A percentile compares a stretch with the other conserved stretches of the same genome.
Evolutionary conservation across 2,888 invertebrate genomes (phyloP).

Genomic region (Cotesia congregata): DNA sequence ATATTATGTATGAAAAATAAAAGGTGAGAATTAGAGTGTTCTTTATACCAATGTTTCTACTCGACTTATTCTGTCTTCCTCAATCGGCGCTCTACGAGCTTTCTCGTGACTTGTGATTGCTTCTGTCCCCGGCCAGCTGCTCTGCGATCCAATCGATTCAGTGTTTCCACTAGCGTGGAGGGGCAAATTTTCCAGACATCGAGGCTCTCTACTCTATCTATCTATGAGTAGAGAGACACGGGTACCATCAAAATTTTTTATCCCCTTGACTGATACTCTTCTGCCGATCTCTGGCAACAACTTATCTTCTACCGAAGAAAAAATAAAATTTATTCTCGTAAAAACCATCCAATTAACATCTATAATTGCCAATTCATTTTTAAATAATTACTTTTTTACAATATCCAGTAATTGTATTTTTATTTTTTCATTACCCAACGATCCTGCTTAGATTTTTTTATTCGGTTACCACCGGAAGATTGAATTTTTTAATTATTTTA

Average conservation of each 20-base stretch:
- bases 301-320: neutral
- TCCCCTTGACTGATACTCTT: neutral
- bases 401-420: neutral
- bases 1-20: neutral
- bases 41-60: neutral
- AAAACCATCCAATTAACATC: slow-evolving; percentile 7
- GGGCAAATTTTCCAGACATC: slow-evolving; percentile 34
- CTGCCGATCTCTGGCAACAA: slow-evolving; percentile 8
- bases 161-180: slow-evolving; percentile 38
- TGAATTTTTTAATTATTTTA: neutral
- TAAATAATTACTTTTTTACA: neutral
- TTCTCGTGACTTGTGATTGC: slow-evolving; percentile 62
- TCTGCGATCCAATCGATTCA: slow-evolving; percentile 61
- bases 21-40: neutral
- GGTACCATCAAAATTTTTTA: slow-evolving; percentile 7
- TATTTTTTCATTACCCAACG: neutral
- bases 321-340: neutral
- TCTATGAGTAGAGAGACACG: neutral
- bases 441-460: neutral
- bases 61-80: slow-evolving; percentile 33
- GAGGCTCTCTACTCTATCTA: slow-evolving; percentile 26
- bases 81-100: slow-evolving; percentile 37
- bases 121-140: slow-evolving; percentile 62
- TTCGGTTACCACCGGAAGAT: neutral
- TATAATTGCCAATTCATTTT: slow-evolving; percentile 6